Evolutionary conservation across 2,113 vertebrate genomes (phyloP), one percentile per base, ranked within the genome.

Genomic region (Indicator maculatus): DNA sequence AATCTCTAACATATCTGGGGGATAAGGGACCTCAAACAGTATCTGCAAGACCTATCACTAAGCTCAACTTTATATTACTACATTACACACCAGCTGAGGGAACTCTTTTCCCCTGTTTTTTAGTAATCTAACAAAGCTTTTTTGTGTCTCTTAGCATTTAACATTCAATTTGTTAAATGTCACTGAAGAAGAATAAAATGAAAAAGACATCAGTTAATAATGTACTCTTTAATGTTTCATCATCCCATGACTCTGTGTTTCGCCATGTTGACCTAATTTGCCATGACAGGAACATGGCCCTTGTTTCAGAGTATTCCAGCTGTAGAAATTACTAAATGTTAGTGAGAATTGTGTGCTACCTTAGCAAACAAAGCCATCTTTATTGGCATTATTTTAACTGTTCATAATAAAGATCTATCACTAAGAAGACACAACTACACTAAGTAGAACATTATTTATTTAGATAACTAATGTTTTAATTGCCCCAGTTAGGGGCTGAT

Each of bases 231-330:
- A 97, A 95, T 88, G 70, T 97, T 95, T 97, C 86, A 86, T 97
- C 93, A 94, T 97, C 95, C 97, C 96, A 95, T 81, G 93, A 96
- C 83, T 97, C 93, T 75, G 7, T 66, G 69, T 97, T 97, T 97
- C 20, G 3, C 94, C 79, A 76, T 70, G 76, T 87, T 96, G 97
- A 97, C 97, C 97, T 98, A 98, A 98, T 98, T 97, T 97, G 86
- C 94, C 93, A 89, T 97, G 98, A 98, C 97, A 98, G 93, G 65
- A 97, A 97, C 96, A 97, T 81, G 75, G 93, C 84, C 86, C 81
- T 92, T 76, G 86, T 97, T 98, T 98, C 94, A 87, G 94, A 97
- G 93, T 85, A 96, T 95, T 97, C 76, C 92, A 96, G 95, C 87
- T 94, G 75, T 69, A 94, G 96, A 95, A 91, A 93, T 91, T 30